phyloP scores from a whole-genome alignment of 2,797 vertebrate species.

The Eupleurogrammus muticus region DNA sequence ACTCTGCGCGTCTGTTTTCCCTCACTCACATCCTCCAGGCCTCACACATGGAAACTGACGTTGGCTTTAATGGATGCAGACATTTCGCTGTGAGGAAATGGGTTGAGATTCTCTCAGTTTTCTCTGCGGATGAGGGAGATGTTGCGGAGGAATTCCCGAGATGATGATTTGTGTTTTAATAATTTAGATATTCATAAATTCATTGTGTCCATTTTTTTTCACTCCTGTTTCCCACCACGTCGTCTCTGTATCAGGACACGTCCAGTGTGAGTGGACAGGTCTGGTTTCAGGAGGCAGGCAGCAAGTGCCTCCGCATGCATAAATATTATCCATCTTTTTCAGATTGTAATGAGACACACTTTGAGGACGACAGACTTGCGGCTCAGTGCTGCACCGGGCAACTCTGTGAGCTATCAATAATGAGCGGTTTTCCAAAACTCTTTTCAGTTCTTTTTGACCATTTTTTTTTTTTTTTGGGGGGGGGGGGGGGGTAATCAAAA shows the following conservation, averaged over 20 bases:
- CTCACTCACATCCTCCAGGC: neutral
- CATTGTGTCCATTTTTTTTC: no score
- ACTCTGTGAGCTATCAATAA: neutral
- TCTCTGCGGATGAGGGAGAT: conserved; percentile 19
- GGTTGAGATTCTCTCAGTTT: conserved; percentile 47
- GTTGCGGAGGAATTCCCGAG: conserved; percentile 39
- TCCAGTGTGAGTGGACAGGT: conserved; percentile 1
- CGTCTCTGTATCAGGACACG: conserved; percentile 20
- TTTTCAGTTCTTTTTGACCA: neutral
- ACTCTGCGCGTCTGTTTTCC: conserved; percentile 10
- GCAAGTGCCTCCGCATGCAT: neutral
- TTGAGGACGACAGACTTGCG: neutral
- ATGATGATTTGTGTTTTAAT: conserved; percentile 33
- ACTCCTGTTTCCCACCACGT: conserved; percentile 19
- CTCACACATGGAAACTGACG: conserved; percentile 16
- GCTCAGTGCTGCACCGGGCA: neutral
- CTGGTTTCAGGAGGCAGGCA: neutral
- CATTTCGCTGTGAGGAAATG: conserved; percentile 59
- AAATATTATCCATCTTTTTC: neutral
- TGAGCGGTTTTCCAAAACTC: conserved; percentile 7
- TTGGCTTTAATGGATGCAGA: conserved; percentile 47
- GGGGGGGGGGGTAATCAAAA: conserved; percentile 21
- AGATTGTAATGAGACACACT: conserved; percentile 2
- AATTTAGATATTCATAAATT: conserved; percentile 35
- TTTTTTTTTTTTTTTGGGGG: no score